Conservation (phyloP, 2,797 vertebrate genomes). For the Melanotaenia boesemani region DNA sequence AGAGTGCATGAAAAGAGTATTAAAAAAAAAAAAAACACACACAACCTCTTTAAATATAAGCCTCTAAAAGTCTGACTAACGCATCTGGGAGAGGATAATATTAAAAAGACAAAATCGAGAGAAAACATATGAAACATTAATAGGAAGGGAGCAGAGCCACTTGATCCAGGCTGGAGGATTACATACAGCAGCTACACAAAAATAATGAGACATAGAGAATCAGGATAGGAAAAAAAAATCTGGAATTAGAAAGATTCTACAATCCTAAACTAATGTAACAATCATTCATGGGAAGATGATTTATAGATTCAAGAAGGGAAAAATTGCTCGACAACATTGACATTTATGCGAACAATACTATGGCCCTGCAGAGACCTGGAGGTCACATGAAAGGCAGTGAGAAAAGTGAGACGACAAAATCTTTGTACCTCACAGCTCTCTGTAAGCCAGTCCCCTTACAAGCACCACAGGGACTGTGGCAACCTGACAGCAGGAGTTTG, state of each 20-base stretch:
- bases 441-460: slow-evolving; percentile 57
- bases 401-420: slow-evolving; percentile 64
- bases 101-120: slow-evolving; percentile 36
- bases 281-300: slow-evolving; percentile 36
- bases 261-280: slow-evolving; percentile 40
- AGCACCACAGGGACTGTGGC: slow-evolving; percentile 59
- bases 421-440: slow-evolving; percentile 59
- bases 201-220: slow-evolving; percentile 62
- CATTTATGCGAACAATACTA: slow-evolving; percentile 13
- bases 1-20: slow-evolving; percentile 10
- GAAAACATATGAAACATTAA: slow-evolving; percentile 48
- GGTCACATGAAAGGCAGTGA: slow-evolving; percentile 68
- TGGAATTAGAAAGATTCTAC: slow-evolving; percentile 38
- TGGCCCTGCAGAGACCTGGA: slow-evolving; percentile 43
- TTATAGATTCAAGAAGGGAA: slow-evolving; percentile 18
- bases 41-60: slow-evolving; percentile 2
- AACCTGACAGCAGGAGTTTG: slow-evolving; percentile 58
- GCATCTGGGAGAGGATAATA: slow-evolving; percentile 23
- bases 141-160: slow-evolving; percentile 26
- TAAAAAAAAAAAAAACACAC: slow-evolving; percentile 4
- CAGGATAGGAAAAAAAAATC: slow-evolving; percentile 8
- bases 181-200: slow-evolving; percentile 56
- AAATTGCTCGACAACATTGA: slow-evolving; percentile 7
- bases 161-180: slow-evolving; percentile 56
- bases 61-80: slow-evolving; percentile 11